Conservation (phyloP, 1,140 invertebrate genomes). For the Trachymyrmex septentrionalis region DNA sequence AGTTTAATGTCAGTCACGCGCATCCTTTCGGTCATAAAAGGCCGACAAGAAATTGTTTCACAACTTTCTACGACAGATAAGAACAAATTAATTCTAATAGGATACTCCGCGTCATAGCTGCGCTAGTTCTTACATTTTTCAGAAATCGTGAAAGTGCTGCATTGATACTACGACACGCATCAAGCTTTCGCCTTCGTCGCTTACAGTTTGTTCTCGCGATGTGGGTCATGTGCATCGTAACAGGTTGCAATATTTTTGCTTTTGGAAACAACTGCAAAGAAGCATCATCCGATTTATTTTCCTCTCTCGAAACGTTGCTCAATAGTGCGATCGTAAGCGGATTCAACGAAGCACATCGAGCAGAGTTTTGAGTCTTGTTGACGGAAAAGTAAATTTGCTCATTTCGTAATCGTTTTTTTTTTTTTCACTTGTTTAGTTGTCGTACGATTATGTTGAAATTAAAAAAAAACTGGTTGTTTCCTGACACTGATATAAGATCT, state of each 20-base stretch:
- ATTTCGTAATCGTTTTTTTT: constrained; percentile 13
- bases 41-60: neutral
- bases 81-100: constrained; percentile 49
- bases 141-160: constrained; percentile 52
- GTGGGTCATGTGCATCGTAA: constrained; percentile 31
- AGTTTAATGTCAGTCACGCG: constrained; percentile 4
- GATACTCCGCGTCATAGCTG: constrained; percentile 8
- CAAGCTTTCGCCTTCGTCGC: constrained; percentile 38
- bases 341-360: constrained; percentile 5
- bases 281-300: constrained; percentile 28
- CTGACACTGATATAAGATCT: constrained; percentile 12
- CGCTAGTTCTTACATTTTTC: constrained; percentile 45
- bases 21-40: neutral
- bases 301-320: constrained; percentile 3
- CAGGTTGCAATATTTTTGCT: constrained; percentile 40
- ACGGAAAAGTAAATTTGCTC: constrained; percentile 7
- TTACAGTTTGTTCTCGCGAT: constrained; percentile 30
- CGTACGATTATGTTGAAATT: neutral
- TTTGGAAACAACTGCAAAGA: constrained; percentile 21
- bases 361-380: constrained; percentile 5
- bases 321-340: constrained; percentile 20
- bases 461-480: neutral
- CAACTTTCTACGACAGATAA: constrained; percentile 51
- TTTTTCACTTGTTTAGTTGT: neutral
- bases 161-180: constrained; percentile 9